Evolutionary conservation across 2,797 vertebrate genomes (phyloP).

Genomic region (Muscicapa striata): DNA sequence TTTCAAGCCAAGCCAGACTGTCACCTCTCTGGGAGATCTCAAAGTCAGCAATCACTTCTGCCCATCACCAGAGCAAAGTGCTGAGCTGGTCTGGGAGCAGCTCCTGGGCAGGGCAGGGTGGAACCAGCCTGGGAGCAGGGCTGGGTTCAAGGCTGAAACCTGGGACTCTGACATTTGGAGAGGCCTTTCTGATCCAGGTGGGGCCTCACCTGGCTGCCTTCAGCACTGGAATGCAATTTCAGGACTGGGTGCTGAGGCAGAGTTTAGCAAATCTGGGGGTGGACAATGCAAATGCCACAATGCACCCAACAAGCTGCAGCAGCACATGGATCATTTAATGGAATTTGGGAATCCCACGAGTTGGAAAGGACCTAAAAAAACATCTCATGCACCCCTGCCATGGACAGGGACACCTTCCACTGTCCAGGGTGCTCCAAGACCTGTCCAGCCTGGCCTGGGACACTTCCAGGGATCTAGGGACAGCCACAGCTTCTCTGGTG

Average conservation of each 20-base stretch:
- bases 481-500: neutral
- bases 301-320: rapidly evolving
- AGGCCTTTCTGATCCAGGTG: neutral
- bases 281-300: neutral
- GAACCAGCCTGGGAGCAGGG: neutral
- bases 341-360: neutral
- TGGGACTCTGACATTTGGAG: neutral
- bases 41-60: neutral
- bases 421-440: rapidly evolving
- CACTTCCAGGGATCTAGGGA: neutral
- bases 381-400: neutral
- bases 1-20: neutral
- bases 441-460: neutral
- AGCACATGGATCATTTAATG: neutral
- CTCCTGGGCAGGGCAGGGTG: neutral
- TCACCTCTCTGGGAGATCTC: neutral
- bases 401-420: neutral
- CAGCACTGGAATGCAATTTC: neutral
- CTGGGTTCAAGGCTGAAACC: neutral
- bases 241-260: neutral
- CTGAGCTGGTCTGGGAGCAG: neutral
- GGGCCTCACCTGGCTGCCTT: neutral
- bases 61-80: neutral
- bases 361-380: neutral
- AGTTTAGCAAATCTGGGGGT: neutral